Base-by-base conservation (phyloP, 2,888 invertebrate species). In the Agonum fuliginosum region DNA sequence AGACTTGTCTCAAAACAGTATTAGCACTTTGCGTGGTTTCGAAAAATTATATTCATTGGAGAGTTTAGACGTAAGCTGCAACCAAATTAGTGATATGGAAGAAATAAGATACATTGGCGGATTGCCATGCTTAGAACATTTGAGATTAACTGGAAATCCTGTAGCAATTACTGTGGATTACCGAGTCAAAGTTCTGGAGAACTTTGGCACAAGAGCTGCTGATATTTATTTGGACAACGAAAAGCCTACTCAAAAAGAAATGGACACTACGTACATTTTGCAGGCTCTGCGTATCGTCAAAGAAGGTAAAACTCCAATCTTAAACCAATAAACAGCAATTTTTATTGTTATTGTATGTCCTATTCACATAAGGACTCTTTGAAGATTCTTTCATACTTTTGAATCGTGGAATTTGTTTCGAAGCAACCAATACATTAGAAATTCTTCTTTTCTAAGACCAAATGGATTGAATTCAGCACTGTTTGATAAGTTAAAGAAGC, bases 191-290 rank as follows among this genome's bases (percentile, higher is more conserved):
- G 95, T 97, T 1, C 88, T 98, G 80, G 95, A 97, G 82, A 91
- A 94, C 81, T 97, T 98, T 84, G 94, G 94, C 65, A 91, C 92
- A 54, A 90, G 97, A 80, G 95, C 96, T 82, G 88, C 91, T 10
- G 95, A 97, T 85, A 92, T 98, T 37, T 93, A 92, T 83, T 87
- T 98, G 78, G 98, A 99, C 84, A 96, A 95, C 84, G 94, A 96
- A 83, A 93, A 91, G 80, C 94, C 97, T 0, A 93, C 95, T 8
- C 94, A 94, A 83, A 93, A 94, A 81, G 98, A 98, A 86, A 85
- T 97, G 81, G 98, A 98, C 83, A 97, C 96, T 1, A 97, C 97
- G 0, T 92, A 96, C 41, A 94, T 98, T 37, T 87, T 97, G 79
- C 94, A 96, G 85, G 98, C 98, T 0, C 88, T 98, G 79, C 91